Evolutionary conservation across 1,140 invertebrate genomes (phyloP), one percentile per base, ranked within the genome.

Genomic region (Microplitis mediator): DNA sequence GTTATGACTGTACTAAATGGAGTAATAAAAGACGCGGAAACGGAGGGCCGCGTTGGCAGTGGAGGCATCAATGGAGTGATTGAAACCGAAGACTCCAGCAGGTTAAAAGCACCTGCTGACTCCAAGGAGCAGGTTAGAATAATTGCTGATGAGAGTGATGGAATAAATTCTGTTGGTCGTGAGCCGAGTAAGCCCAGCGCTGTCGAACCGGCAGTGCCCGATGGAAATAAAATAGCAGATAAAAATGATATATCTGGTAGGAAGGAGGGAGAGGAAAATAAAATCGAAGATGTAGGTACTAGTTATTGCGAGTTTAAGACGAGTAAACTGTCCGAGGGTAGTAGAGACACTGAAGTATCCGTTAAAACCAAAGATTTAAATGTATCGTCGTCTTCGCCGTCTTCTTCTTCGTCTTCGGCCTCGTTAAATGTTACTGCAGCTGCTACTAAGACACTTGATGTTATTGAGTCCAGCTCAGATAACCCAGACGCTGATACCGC

Each of bases 1-100:
- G 84, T 87, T 61, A 87, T 86, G 85, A 87, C 85, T 34, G 84
- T 87, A 54, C 71, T 87, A n/a, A 87, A 84, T 69, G 83, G 82
- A 1, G 85, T 86, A 6, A 87, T 86, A 11, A 81, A 86, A 56
- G 83, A 85, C 14, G 77, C 86, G 52, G 82, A 81, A 69, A 72
- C 72, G 9, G 79, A 84, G 8, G 76, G 65, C 39, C 58, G 9
- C 9, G 13, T 50, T 74, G 56, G 32, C 32, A 23, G 11, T 68
- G n/a, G 69, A 73, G 51, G 58, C 58, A 14, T 54, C 16, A 34
- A 65, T 45, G 61, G 74, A 32, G n/a, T 61, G 23, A 51, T 5
- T 13, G 34, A 74, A 9, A 13, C 69, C 3, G 54, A 72, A 6
- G 39, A 74, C 35, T 13, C 69, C 11, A 54, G 32, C 13, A 52